Evolutionary conservation across 2,113 vertebrate genomes (phyloP), one percentile per base, ranked within the genome.

Genomic region (Pipa parva): DNA sequence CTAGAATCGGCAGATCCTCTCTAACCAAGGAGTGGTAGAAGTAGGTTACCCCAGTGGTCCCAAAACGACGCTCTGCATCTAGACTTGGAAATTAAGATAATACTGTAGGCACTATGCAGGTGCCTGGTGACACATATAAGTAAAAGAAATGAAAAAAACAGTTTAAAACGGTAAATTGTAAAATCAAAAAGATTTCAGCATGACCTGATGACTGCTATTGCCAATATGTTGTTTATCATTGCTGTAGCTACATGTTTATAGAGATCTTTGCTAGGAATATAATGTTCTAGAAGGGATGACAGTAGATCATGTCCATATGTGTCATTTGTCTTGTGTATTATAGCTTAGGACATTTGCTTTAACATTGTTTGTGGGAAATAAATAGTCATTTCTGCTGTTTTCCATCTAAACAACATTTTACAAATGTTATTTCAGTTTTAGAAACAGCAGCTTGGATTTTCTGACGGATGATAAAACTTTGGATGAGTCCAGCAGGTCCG

Each of bases 371-470:
- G n/a, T 17, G 56, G 37, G 26, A 7, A 65, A 24, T n/a, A 24
- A 57, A 52, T 63, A 65, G 31, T 10, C 2, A 7, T 3, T 37
- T 5, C 55, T 49, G 54, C 21, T 67, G 64, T 18, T 67, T 67
- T 50, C 55, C 54, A 59, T 67, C 64, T 26, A 24, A 20, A 48
- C 50, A 56, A 56, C 24, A 29, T 57, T 52, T 46, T 31, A 29
- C 9, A 18, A 26, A 12, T 17, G 39, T n/a, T 46, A 45, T 45
- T n/a, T 11, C 12, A 39, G 13, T 42, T 42, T 8, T 25, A 25
- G 26, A 11, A 59, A 42, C 33, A 28, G 24, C 11, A 11, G 29
- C 31, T 42, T 17, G 20, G 46, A n/a, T 55, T 49, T 59, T 28
- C 27, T 7, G 11, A 13, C 33, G 42, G 46, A 6, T 36, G 28